Evolutionary conservation across 2,113 vertebrate species (phyloP).

Genomic region (Oncorhynchus gorbuscha): DNA sequence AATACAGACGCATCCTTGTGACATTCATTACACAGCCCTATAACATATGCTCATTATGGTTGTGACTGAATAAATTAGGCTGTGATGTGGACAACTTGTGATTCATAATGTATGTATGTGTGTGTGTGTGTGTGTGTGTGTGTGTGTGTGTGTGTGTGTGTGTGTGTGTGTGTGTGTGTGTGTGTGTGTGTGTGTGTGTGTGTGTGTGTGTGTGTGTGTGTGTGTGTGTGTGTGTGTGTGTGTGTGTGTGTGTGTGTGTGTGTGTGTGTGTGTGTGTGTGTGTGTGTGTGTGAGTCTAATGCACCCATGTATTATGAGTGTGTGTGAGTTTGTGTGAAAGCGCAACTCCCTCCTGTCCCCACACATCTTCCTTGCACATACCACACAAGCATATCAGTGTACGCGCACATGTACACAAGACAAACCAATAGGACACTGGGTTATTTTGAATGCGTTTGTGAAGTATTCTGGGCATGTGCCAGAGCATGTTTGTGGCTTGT

Average conservation of each 20-base stretch:
- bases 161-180: background rate
- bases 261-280: slow-evolving; percentile 31
- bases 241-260: slow-evolving; percentile 27
- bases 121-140: slow-evolving; percentile 20
- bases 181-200: slow-evolving; percentile 13
- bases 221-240: slow-evolving; percentile 4
- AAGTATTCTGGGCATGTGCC: too few relatives aligned
- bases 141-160: slow-evolving; percentile 10
- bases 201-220: slow-evolving; percentile 15
- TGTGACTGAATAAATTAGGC: slow-evolving; percentile 36
- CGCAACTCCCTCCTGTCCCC: background rate
- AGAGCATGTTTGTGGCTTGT: too few relatives aligned
- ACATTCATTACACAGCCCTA: slow-evolving; percentile 40
- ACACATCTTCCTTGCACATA: background rate
- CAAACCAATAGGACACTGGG: too few relatives aligned
- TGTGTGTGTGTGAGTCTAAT: slow-evolving; percentile 19
- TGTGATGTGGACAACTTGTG: slow-evolving; percentile 35
- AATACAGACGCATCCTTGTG: slow-evolving; percentile 27
- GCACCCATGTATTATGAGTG: slow-evolving; percentile 1
- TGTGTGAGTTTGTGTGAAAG: background rate
- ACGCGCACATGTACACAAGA: too few relatives aligned
- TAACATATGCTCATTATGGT: slow-evolving; percentile 42
- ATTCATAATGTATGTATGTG: slow-evolving; percentile 42
- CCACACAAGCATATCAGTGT: background rate
- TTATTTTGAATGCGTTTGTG: background rate